These are phyloP conservation scores for Punctoribates punctum DNA, from an alignment of 2,888 invertebrate species.

Conservation along the genomic window DNA sequence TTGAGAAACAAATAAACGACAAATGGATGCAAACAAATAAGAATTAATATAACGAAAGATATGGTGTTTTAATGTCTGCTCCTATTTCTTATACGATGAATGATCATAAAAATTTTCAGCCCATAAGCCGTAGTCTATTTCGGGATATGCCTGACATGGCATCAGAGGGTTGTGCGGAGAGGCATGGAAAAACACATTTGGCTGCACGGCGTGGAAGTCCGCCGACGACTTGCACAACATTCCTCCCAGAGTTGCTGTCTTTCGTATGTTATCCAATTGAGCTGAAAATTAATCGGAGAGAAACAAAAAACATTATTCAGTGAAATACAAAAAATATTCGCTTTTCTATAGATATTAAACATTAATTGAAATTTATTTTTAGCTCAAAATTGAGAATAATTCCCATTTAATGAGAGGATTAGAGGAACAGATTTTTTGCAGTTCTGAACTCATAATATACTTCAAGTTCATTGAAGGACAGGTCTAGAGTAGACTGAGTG, in stretches of 20 bases:
- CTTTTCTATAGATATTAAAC: background rate
- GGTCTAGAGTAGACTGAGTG: background rate
- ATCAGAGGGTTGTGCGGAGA: conserved; percentile 32
- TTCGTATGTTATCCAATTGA: conserved; percentile 38
- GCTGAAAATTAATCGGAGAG: conserved; percentile 11
- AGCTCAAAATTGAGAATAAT: no score
- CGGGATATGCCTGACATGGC: conserved; percentile 33
- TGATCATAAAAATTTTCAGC: conserved; percentile 16
- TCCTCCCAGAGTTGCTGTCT: background rate
- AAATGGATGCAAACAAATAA: background rate
- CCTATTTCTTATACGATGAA: background rate
- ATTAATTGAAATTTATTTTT: background rate
- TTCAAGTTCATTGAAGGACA: no score
- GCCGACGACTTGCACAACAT: conserved; percentile 24
- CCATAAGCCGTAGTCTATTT: conserved; percentile 39
- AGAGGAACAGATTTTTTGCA: background rate
- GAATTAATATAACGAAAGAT: no score
- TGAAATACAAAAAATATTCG: background rate
- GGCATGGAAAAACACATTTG: conserved; percentile 28
- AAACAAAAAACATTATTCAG: background rate
- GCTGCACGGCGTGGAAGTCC: conserved; percentile 25
- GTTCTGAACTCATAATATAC: background rate
- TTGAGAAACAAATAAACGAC: background rate
- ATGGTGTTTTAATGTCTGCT: background rate
- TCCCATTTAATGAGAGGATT: background rate